Base-by-base conservation (phyloP, 2,888 invertebrate species). In the Dynastes hyllus region DNA sequence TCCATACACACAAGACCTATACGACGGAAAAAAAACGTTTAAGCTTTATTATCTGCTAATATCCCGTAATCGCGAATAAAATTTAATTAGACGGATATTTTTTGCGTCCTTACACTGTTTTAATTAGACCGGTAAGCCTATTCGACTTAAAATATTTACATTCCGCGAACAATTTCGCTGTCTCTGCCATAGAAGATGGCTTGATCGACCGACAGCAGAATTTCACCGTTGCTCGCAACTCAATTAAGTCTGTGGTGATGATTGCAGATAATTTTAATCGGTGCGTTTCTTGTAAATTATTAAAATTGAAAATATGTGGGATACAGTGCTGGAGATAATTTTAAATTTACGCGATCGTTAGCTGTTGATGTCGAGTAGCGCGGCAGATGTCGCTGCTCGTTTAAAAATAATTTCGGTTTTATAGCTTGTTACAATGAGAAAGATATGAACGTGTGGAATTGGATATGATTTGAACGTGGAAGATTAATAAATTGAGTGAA, bases 11-110 rank as follows among this genome's bases (percentile, higher is more conserved):
- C 45, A 45, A 45, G 11, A 8, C 45, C 8, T 11, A 45, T 45
- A 45, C 45, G 1, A 11, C 11, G 8, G 5, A 5, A 37, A 37
- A 16, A 2, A 37, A 37, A 37, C 5, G 32, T 11, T 45, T 45
- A 45, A 45, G 29, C 29, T 29, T 29, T 63, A 63, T 63, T 29
- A 32, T 3, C 63, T 29, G 63, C n/a, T 63, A 63, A 63, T 63
- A 63, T 63, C 27, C 63, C 32, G 63, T 63, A 63, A 63, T 63
- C 63, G 63, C 32, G 63, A 6, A 63, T 63, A 63, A 63, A 63
- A 63, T 63, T 63, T 29, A 63, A 63, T 63, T 32, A 32, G 32
- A 29, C 29, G 29, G 5, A 32, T 32, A 27, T 32, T 63, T 32
- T 58, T 63, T 63, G 11, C 63, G 63, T 63, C 2, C 27, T 63